Base-by-base conservation (phyloP, 2,888 invertebrate species). In the Eupithecia subumbrata region DNA sequence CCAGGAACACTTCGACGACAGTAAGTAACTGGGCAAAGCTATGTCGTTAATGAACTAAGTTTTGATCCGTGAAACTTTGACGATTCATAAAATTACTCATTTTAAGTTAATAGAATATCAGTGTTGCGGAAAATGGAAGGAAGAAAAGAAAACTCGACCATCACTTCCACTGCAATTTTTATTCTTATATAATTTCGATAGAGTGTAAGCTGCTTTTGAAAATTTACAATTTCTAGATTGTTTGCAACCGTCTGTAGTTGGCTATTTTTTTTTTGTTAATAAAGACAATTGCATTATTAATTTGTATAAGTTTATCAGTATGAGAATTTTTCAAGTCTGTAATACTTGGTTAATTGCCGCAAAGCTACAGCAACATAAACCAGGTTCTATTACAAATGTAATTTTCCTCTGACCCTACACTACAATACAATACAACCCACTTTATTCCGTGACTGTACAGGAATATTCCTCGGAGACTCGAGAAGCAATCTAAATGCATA, bases 401-500 rank as follows among this genome's bases (percentile, higher is more conserved):
- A 45, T 25, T 30, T n/a, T 45, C 16, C 22, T 0, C n/a, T n/a
- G 40, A 14, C 66, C 66, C 11, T 40, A 66, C 66, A 66, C n/a
- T n/a, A n/a, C 37, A 34, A 9, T n/a, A 56, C 25, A 60, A 25
- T 67, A 67, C 5, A 43, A 68, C 11, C 1, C 37, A 63, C 30
- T 71, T 71, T 71, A 76, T 71, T 76, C 69, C 12, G 43, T 56
- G 73, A 63, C 71, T 72, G 45, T n/a, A 63, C 64, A 40, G 12
- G 40, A 67, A 67, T 40, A 75, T 78, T 78, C 76, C 73, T 74
- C 73, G 71, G 73, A 66, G 75, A 73, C 66, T 73, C 48, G 40
- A 60, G 60, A 71, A 72, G 73, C 75, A 73, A 76, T 78, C 72
- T 71, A 76, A 74, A 79, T 78, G 81, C 78, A 79, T 81, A 77